These are phyloP conservation scores for Cheilosia urbana DNA, from an alignment of 2,888 invertebrate species.

Conservation along the genomic window DNA sequence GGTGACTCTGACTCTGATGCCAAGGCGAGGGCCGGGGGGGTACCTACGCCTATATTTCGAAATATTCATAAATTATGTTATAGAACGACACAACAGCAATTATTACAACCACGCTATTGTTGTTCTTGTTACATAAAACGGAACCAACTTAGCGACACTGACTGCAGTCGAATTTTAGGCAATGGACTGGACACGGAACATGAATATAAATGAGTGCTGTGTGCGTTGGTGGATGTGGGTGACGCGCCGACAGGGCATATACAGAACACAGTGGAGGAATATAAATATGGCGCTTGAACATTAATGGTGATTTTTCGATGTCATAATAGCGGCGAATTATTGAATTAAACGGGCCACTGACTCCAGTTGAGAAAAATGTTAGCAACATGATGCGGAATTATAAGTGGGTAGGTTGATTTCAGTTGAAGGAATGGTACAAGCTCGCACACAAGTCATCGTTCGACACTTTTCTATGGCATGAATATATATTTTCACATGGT, in stretches of 20 bases:
- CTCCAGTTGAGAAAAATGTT: slow-evolving; percentile 57
- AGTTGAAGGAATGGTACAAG: background rate
- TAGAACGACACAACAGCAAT: slow-evolving; percentile 49
- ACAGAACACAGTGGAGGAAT: slow-evolving; percentile 1
- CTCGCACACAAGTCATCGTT: no score
- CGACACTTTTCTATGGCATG: no score
- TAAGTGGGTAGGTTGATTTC: background rate
- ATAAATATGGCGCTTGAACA: slow-evolving; percentile 61
- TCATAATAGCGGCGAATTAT: slow-evolving; percentile 64
- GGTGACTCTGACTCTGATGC: slow-evolving; percentile 39
- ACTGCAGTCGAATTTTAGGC: slow-evolving; percentile 20
- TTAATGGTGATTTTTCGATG: slow-evolving; percentile 72
- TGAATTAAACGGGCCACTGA: slow-evolving; percentile 58
- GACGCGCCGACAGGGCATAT: background rate
- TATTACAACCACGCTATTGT: slow-evolving; percentile 41
- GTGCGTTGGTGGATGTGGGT: background rate
- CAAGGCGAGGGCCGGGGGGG: background rate
- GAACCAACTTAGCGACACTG: slow-evolving; percentile 64
- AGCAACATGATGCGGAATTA: slow-evolving; percentile 16
- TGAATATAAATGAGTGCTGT: background rate
- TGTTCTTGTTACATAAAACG: slow-evolving; percentile 55
- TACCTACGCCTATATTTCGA: background rate
- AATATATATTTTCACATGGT: no score
- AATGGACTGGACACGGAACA: slow-evolving; percentile 38
- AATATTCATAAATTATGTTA: slow-evolving; percentile 73